Evolutionary conservation across 2,797 vertebrate genomes (phyloP), one percentile per base, ranked within the genome.

Genomic region (Eulemur coronatus): DNA sequence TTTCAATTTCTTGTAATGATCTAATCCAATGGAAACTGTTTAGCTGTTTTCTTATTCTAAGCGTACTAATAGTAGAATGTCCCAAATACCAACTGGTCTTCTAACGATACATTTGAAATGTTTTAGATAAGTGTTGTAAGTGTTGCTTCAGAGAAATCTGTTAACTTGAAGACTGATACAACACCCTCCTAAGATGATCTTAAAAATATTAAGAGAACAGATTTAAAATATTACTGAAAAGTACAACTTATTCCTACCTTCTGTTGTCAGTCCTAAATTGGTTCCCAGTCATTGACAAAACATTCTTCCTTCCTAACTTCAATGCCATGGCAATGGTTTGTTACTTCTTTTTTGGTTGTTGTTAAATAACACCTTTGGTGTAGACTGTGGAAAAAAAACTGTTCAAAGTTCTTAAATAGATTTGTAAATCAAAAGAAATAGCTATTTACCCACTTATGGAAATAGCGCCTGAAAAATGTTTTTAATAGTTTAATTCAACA

Each of bases 291-390:
- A 91, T 30, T 69, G 73, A 79, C 55, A 94, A 89, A 92, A 70
- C 14, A 48, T 30, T 67, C 67, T 67, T 43, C 50, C 17, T 43
- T 84, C 11, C 33, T 46, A 88, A 70, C 7, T 43, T 75, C 75
- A 87, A 86, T 84, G 79, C 59, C 46, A 84, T 55, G 43, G 28
- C 52, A 96, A 95, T 93, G 48, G 73, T 79, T 72, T 88, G 13
- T 81, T 41, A 38, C 33, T 78, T 24, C 48, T 73, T 67, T 48
- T 48, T 24, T 28, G 86, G n/a, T 38, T 35, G 70, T 38, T 95
- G 24, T 61, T 35, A 81, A 93, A 95, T 67, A 78, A 84, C 81
- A 63, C 50, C 38, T 76, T 82, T 11, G 33, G 28, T 33, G 9
- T 18, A 72, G 20, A 52, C 43, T 35, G 9, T 38, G 18, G 4